Percentiles rank a stretch among this genome's conserved stretches.
These are phyloP conservation scores for Sphyrna mokarran DNA, from an alignment of 2,113 vertebrate species.

Conservation along the genomic window DNA sequence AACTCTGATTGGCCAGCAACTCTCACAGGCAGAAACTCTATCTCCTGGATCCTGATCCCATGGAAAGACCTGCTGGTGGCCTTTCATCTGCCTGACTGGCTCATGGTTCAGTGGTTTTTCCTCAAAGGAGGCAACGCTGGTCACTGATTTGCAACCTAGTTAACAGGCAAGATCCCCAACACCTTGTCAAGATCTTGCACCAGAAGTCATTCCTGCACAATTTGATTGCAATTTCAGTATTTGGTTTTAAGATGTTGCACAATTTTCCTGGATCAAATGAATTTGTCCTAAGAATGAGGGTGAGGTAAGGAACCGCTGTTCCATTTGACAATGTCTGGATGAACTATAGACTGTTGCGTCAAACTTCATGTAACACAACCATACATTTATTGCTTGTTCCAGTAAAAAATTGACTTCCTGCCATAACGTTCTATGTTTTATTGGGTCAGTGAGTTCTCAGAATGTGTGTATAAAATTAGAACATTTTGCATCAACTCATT, in stretches of 20 bases:
- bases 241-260: neutral
- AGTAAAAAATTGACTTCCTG: neutral
- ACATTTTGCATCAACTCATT: neutral
- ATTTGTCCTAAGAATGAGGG: neutral
- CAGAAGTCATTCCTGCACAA: neutral
- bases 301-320: neutral
- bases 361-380: neutral
- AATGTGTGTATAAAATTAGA: neutral
- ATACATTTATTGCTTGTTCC: neutral
- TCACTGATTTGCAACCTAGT: neutral
- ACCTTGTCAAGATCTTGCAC: too few relatives aligned
- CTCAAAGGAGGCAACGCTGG: neutral
- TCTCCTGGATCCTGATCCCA: too few relatives aligned
- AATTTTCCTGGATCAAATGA: neutral
- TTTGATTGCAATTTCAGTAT: neutral
- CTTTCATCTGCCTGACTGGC: too few relatives aligned
- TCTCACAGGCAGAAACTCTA: too few relatives aligned
- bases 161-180: too few relatives aligned
- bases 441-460: neutral
- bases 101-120: too few relatives aligned
- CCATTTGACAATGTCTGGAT: neutral
- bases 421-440: neutral
- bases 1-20: too few relatives aligned
- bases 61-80: too few relatives aligned
- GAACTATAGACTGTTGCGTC: neutral